Evolutionary conservation across 2,113 vertebrate genomes (phyloP), one percentile per base, ranked within the genome.

Genomic region (Garra rufa): DNA sequence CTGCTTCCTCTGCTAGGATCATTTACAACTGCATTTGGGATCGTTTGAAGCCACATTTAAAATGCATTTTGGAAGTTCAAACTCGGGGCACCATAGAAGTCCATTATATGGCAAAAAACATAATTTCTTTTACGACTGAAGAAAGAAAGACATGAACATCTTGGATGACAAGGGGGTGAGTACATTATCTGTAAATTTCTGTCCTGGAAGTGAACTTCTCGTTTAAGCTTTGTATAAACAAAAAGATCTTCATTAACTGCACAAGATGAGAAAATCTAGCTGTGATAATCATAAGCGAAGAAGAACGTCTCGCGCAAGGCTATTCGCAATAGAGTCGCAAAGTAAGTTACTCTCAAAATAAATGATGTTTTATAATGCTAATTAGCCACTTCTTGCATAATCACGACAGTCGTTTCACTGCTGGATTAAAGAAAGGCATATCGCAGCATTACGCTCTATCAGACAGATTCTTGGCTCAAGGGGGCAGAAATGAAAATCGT

Each of bases 401-500:
- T 61, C 76, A 80, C 28, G 5, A 61, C 41, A 63, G 10, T 76
- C 21, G 15, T 46, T 57, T 65, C 14, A 14, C 44, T 63, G 52
- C 44, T 65, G 6, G 61, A 83, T 48, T 65, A 71, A 82, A 70
- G 30, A 55, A 9, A 82, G 76, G 4, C 19, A 34, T 44, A 80
- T 73, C 26, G 67, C 38, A 28, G 46, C 69, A 6, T 69, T 75
- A 67, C 3, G 11, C 26, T 52, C 46, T 61, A 83, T 50, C 80
- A 83, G 30, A 38, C 26, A 77, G 52, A 83, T 78, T 43, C 21
- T 70, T 38, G 50, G 38, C 81, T 74, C 79, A 61, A 69, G 14
- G 69, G 78, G 81, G 38, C 61, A 81, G n/a, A 73, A 84, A 57
- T 75, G 17, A 83, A 84, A 81, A 38, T 21, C 6, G 6, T 5